A percentile compares a stretch with the other conserved stretches of the same genome.
Conservation (phyloP, 2,113 vertebrate species). For the Tonatia bakeri region DNA sequence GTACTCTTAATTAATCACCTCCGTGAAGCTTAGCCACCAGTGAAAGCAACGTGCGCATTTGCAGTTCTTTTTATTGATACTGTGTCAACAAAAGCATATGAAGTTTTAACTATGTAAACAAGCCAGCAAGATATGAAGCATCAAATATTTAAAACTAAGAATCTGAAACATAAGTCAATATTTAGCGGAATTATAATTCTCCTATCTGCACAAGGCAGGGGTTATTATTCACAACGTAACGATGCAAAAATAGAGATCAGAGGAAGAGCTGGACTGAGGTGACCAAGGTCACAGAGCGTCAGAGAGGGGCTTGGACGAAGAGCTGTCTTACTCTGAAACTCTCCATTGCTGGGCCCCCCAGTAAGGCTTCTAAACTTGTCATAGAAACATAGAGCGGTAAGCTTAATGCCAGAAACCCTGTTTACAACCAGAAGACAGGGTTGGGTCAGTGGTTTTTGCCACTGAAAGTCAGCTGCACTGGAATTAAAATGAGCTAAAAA, state of each 20-base stretch:
- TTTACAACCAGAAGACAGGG: neutral
- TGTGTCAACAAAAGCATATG: slow-evolving; percentile 54
- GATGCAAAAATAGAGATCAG: neutral
- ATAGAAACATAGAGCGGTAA: neutral
- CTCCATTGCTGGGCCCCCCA: neutral
- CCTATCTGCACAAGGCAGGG: neutral
- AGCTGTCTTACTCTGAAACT: neutral
- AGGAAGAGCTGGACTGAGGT: neutral
- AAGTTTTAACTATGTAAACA: slow-evolving; percentile 64
- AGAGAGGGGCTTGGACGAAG: neutral
- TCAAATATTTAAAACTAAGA: slow-evolving; percentile 70
- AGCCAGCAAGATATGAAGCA: slow-evolving; percentile 43
- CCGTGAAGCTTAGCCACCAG: neutral
- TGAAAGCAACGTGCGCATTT: neutral
- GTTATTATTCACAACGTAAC: neutral
- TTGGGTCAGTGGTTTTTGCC: neutral
- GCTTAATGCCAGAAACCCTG: neutral
- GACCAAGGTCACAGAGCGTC: neutral
- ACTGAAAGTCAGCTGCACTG: neutral
- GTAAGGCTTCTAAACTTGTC: neutral
- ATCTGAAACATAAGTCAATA: slow-evolving; percentile 48
- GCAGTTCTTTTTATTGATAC: slow-evolving; percentile 48
- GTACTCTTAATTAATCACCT: slow-evolving; percentile 39
- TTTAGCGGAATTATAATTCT: slow-evolving; percentile 18
- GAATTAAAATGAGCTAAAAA: neutral